Evolutionary conservation across 53 echinoderm and acorn worm genomes (phyloP), one percentile per base, ranked within the genome.

Genomic region (Stichopus horrens): DNA sequence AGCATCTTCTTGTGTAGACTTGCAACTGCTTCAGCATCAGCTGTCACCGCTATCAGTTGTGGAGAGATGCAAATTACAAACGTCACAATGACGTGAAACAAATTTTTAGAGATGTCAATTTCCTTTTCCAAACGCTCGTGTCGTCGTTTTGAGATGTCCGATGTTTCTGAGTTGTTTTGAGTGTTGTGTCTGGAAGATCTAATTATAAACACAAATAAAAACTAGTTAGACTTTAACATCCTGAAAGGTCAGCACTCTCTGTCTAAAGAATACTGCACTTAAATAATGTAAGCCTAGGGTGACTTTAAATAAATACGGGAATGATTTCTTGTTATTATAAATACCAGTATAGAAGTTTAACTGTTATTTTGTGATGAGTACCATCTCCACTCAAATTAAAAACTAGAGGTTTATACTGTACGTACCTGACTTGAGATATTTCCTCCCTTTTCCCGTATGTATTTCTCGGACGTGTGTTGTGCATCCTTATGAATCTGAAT

Each of bases 41-140:
- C 5, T 67, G 66, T 9, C 52, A 14, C 85, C 21, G 71, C 85
- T 23, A 85, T 11, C 5, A 85, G 67, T 6, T 85, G 67, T 5
- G 85, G 85, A 5, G 85, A 8, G 10, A 85, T 7, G 52, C 60
- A 85, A 53, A 85, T 85, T 5, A 85, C 16, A 66, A 57, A 85
- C 18, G 59, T 67, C 19, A 85, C 85, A 13, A 85, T 67, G 23
- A 85, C 85, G 68, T 85, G 52, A 67, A 85, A 85, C 10, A 85
- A 52, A 16, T 85, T 85, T 18, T 85, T 85, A 0, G 85, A 85
- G 71, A 85, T 85, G 20, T 85, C 85, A 16, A 85, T 52, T 53
- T 85, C 66, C 52, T 85, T 85, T 23, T 58, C 20, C 83, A 83
- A 23, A 8, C 63, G 54, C 58, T 59, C 59, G 54, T n/a, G 9